Conservation (phyloP, 2,797 vertebrate species). For the Sebastiscus tertius region DNA sequence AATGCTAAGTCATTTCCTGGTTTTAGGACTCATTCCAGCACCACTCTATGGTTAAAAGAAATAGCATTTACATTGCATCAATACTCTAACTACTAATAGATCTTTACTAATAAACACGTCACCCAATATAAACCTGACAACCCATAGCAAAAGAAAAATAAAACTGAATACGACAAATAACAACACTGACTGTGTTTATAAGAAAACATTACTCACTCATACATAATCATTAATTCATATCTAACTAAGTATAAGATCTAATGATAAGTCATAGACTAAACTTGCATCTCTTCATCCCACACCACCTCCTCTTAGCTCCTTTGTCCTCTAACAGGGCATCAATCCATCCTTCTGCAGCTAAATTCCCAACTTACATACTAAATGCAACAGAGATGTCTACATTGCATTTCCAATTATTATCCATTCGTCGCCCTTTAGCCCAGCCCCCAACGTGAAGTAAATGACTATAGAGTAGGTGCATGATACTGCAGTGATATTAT, state of each 20-base stretch:
- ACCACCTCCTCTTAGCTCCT: not conserved
- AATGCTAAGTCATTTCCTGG: no score
- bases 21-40: no score
- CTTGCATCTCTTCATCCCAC: not conserved
- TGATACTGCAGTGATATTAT: conserved; percentile 45
- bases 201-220: not conserved
- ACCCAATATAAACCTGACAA: not conserved
- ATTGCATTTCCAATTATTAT: conserved; percentile 16
- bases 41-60: not conserved
- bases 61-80: not conserved
- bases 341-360: not conserved
- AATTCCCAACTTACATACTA: not conserved
- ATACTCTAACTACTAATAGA: not conserved
- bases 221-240: not conserved
- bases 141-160: not conserved
- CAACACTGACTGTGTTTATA: not conserved
- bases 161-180: not conserved
- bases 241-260: not conserved
- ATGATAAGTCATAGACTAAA: not conserved
- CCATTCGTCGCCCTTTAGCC: conserved; percentile 11
- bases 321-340: not conserved
- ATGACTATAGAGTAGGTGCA: conserved; percentile 21
- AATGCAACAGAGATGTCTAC: not conserved
- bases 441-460: conserved; percentile 11
- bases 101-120: not conserved